A percentile compares a stretch with the other conserved stretches of the same genome.
phyloP scores from a whole-genome alignment of 2,888 invertebrate genomes.

The Caenorhabditis plicata region DNA sequence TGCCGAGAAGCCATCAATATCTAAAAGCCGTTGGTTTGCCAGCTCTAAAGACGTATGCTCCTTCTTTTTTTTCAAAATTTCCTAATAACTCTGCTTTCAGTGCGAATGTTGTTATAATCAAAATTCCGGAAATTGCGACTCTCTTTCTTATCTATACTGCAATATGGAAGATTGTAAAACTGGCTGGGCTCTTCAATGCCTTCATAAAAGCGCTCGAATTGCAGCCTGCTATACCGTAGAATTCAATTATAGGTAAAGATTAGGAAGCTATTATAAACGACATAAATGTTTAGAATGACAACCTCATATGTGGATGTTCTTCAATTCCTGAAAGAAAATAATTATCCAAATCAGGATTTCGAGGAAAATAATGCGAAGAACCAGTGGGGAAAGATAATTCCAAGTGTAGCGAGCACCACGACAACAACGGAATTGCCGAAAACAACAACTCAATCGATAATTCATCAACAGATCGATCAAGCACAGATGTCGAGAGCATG shows the following conservation, averaged over 20 bases:
- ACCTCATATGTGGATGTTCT: slow-evolving; percentile 51
- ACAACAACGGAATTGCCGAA: slow-evolving; percentile 7
- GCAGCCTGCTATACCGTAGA: slow-evolving; percentile 63
- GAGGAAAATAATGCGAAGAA: no score
- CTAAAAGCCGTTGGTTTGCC: slow-evolving; percentile 57
- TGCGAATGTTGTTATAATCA: slow-evolving; percentile 40
- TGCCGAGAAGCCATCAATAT: slow-evolving; percentile 57
- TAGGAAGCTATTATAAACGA: background rate
- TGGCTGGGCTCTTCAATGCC: slow-evolving; percentile 63
- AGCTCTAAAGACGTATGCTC: slow-evolving; percentile 49
- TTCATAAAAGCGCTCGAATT: slow-evolving; percentile 62
- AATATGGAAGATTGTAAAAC: slow-evolving; percentile 63
- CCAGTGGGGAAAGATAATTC: slow-evolving; percentile 1
- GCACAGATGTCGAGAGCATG: slow-evolving; percentile 31
- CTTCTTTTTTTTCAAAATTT: background rate
- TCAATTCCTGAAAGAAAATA: slow-evolving; percentile 57
- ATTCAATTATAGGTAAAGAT: slow-evolving; percentile 52
- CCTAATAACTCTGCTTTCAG: slow-evolving; percentile 9
- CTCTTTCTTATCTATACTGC: slow-evolving; percentile 52
- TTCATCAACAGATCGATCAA: slow-evolving; percentile 14
- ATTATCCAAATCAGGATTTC: slow-evolving; percentile 62
- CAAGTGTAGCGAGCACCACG: slow-evolving; percentile 1
- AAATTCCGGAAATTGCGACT: slow-evolving; percentile 30
- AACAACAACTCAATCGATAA: slow-evolving; percentile 10
- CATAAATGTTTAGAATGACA: slow-evolving; percentile 54